A percentile compares a stretch with the other conserved stretches of the same genome.
Evolutionary conservation across 1,140 invertebrate species (phyloP).

Genomic region (Polyergus mexicanus): DNA sequence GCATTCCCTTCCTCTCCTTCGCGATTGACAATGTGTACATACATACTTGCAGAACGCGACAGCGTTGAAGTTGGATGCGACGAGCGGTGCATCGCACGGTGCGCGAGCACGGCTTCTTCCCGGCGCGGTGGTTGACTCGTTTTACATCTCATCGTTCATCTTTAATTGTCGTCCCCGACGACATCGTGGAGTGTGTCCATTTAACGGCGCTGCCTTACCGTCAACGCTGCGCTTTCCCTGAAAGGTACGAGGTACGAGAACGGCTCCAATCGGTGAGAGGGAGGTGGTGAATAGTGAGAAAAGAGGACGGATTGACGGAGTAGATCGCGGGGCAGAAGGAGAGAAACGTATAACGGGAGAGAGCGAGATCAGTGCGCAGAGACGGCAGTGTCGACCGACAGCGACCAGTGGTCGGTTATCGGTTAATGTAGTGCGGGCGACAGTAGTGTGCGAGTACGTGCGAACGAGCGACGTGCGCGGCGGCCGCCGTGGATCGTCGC

Average conservation of each 20-base stretch:
- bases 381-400: neutral
- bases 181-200: slow-evolving; percentile 5
- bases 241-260: slow-evolving; percentile 42
- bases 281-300: neutral
- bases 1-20: neutral
- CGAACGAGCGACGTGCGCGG: slow-evolving; percentile 44
- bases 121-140: slow-evolving; percentile 77
- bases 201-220: neutral
- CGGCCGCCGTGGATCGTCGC: slow-evolving; percentile 37
- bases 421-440: neutral
- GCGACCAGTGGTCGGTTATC: no score
- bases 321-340: neutral
- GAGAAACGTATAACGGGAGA: neutral
- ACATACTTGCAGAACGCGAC: slow-evolving; percentile 59
- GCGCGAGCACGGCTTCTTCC: slow-evolving; percentile 72
- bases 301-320: neutral
- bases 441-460: slow-evolving; percentile 45
- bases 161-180: neutral
- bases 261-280: neutral
- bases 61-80: slow-evolving; percentile 73
- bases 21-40: slow-evolving; percentile 79
- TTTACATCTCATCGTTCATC: slow-evolving; percentile 26
- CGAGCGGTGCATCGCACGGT: slow-evolving; percentile 69
- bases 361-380: neutral
- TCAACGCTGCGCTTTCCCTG: slow-evolving; percentile 20